Base-by-base conservation (phyloP, 2,888 invertebrate genomes). In the Cerastis rubricosa region DNA sequence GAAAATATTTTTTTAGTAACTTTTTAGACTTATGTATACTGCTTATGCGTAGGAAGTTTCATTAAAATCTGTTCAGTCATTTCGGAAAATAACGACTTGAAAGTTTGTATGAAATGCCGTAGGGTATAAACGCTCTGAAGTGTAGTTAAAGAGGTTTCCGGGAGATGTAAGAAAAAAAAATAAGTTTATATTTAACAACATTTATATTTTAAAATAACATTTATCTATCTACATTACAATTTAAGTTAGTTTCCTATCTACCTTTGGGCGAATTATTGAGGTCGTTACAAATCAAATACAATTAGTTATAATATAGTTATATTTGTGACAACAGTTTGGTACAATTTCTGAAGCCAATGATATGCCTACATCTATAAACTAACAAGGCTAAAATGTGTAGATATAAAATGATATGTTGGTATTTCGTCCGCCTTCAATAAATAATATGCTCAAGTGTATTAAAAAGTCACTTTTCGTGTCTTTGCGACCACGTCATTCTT, bases 241-340 rank as follows among this genome's bases (percentile, higher is more conserved):
- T 87, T 76, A 78, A 76, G 74, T 81, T 78, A 77, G 77, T 81
- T 80, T 40, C 76, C 88, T 89, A 90, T 83, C 87, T 90, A 89
- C 81, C 89, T 90, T 90, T 90, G 90, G 90, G 90, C 90, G 88
- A 78, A 80, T 83, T 83, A 84, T 74, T 74, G 81, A 89, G 81
- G 83, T 85, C 67, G 57, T 66, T 71, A 69, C 68, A 77, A 71
- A 82, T 71, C 49, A 83, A 68, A 65, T 85, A 76, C 22, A 69
- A n/a, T 29, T 59, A 61, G 49, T 69, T 59, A 65, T 17, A 79
- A 49, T 43, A 63, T 54, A 82, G 35, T 61, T 64, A 64, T 22
- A 17, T 47, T 68, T 68, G 35, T 68, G 68, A 82, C 57, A 68
- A 49, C 14, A 54, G 14, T 76, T 76, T 68, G 49, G 57, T 85